Evolutionary conservation across 2,113 vertebrate genomes (phyloP), one percentile per base, ranked within the genome.

Genomic region (Apeltes quadracus): DNA sequence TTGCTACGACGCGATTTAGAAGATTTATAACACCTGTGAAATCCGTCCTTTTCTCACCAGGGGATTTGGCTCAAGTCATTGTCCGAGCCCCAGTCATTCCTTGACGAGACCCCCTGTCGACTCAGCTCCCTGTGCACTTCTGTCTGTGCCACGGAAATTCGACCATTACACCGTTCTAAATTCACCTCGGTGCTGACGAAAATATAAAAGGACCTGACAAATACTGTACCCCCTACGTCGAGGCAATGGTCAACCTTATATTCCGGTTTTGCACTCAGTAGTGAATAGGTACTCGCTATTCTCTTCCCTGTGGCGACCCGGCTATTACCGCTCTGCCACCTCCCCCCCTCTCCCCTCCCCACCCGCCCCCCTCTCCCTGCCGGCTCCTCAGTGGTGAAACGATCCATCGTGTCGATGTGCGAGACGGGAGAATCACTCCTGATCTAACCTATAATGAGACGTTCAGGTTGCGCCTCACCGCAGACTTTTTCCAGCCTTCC

Each of bases 11-110:
- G 34, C 34, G 46, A 81, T 84, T 81, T 72, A 43, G 63, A 69
- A 85, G 85, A 91, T 91, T 90, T 87, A 87, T 39, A 81, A 76
- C 86, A 84, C 83, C 82, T 84, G 86, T 84, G 73, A 90, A 75
- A 88, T 83, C 76, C 69, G 70, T 70, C 50, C 71, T 83, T 87
- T 73, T 83, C 79, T 85, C 85, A 81, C 80, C 72, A 46, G 79
- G n/a, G 90, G 86, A 81, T 79, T 80, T 73, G 14, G 48, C 75
- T 84, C 55, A 63, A 82, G 77, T 74, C 83, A 79, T 83, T 75
- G 75, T 85, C 80, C 80, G 66, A 82, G 68, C 57, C 73, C 34
- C 32, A 51, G 62, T 75, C 61, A 58, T 85, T 82, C 82, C 58
- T 62, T 54, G 55, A 78, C 56, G 27, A 76, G 69, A 70, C 79